Evolutionary conservation across 2,888 invertebrate genomes (phyloP).

Genomic region (Melieria crassipennis): DNA sequence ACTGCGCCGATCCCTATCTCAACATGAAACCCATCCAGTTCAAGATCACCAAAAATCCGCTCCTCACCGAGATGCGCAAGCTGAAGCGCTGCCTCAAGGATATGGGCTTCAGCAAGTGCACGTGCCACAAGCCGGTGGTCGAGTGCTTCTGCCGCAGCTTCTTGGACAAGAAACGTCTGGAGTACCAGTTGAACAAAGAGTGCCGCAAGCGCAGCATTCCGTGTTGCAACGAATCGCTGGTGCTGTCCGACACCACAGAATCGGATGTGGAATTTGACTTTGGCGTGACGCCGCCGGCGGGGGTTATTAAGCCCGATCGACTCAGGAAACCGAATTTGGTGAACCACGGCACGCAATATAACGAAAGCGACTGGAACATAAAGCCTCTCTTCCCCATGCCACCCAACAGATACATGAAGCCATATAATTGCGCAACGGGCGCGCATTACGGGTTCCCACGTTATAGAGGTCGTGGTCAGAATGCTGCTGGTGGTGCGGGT

Average conservation of each 20-base stretch:
- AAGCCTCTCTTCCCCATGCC: conserved; percentile 51
- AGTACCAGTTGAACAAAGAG: conserved; percentile 68
- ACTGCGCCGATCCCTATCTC: conserved; percentile 74
- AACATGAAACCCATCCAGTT: conserved; percentile 76
- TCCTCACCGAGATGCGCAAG: conserved; percentile 67
- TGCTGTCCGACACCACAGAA: conserved; percentile 61
- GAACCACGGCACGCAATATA: conserved; percentile 73
- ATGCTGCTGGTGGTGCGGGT: conserved; percentile 30
- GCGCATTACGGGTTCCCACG: conserved; percentile 43
- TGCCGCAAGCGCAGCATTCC: conserved; percentile 49
- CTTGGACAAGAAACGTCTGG: conserved; percentile 66
- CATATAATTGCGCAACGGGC: conserved; percentile 52
- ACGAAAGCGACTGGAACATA: conserved; percentile 67
- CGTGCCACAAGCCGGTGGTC: conserved; percentile 67
- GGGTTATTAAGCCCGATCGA: conserved; percentile 72
- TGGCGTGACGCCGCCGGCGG: conserved; percentile 78
- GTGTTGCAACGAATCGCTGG: conserved; percentile 49
- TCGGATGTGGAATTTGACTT: conserved; percentile 75
- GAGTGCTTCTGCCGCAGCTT: conserved; percentile 59
- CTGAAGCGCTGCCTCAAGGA: conserved; percentile 69
- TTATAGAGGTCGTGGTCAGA: conserved; percentile 30
- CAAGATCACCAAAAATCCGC: conserved; percentile 72
- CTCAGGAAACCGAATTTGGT: conserved; percentile 66
- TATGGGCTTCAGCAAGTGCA: conserved; percentile 69
- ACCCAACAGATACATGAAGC: conserved; percentile 53